phyloP scores from a whole-genome alignment of 2,888 invertebrate species.

The Pachycephus smyrnensis region DNA sequence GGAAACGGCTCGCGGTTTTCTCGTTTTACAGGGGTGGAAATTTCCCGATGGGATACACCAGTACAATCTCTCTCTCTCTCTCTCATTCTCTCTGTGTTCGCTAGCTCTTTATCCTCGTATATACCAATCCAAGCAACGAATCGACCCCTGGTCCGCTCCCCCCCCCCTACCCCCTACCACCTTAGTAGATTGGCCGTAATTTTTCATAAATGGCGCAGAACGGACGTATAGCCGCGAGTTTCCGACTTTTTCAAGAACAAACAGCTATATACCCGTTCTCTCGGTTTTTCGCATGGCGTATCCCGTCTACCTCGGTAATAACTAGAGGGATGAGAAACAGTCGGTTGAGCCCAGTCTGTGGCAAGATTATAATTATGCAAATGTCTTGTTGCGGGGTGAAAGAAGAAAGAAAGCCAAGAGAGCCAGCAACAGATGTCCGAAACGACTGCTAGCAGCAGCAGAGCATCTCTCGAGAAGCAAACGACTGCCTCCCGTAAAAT shows the following conservation, averaged over 20 bases:
- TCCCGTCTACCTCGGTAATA: background rate
- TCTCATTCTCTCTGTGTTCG: background rate
- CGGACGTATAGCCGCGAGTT: background rate
- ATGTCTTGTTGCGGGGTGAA: constrained; percentile 57
- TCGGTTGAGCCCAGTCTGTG: background rate
- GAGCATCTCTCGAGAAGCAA: background rate
- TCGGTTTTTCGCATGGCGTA: background rate
- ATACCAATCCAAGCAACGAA: background rate
- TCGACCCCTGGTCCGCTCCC: background rate
- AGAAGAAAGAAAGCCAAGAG: constrained; percentile 38
- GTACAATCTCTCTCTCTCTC: background rate
- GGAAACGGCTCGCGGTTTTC: background rate
- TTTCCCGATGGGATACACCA: background rate
- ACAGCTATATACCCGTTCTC: background rate
- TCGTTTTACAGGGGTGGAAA: background rate
- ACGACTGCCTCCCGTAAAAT: constrained; percentile 28
- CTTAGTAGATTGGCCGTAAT: background rate
- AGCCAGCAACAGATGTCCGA: constrained; percentile 64
- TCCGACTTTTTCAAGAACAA: background rate
- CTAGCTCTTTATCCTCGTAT: background rate
- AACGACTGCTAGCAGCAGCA: constrained; percentile 47
- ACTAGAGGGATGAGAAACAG: constrained; percentile 1
- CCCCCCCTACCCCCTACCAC: too few relatives aligned
- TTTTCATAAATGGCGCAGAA: background rate
- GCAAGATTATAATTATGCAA: constrained; percentile 66